phyloP scores from a whole-genome alignment of 2,888 invertebrate genomes.

The Cephus runcator region DNA sequence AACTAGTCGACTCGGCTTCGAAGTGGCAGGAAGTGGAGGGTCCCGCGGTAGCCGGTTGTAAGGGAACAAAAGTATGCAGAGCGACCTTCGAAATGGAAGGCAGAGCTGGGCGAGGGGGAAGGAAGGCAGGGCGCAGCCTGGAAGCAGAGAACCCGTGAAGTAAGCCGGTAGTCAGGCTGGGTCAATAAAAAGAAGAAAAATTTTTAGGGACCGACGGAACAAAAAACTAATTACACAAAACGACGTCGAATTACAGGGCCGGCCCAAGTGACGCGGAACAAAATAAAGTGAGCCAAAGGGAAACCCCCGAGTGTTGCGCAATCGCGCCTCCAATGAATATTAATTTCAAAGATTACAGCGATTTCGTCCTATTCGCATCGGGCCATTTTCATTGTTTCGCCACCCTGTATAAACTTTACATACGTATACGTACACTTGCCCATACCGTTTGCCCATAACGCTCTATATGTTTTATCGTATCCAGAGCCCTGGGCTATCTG shows the following conservation, averaged over 20 bases:
- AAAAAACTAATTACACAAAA: conserved; percentile 56
- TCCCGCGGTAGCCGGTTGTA: not conserved
- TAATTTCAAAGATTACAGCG: conserved; percentile 12
- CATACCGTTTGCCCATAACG: not conserved
- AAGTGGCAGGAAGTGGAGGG: conserved; percentile 4
- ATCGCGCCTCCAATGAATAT: conserved; percentile 11
- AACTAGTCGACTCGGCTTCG: conserved; percentile 31
- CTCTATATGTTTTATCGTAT: not conserved
- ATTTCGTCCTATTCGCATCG: not conserved
- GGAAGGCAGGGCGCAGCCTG: too few species aligned
- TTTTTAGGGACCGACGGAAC: conserved; percentile 27
- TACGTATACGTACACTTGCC: not conserved
- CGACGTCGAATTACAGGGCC: conserved; percentile 49
- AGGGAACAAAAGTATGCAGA: not conserved
- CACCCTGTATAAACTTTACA: not conserved
- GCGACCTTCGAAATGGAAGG: not conserved
- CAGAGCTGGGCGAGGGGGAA: not conserved
- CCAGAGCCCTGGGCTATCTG: not conserved
- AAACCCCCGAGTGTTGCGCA: not conserved
- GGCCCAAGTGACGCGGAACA: conserved; percentile 23
- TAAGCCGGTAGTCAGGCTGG: conserved; percentile 15
- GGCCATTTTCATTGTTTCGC: not conserved
- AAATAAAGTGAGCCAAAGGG: conserved; percentile 25
- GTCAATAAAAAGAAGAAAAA: conserved; percentile 27
- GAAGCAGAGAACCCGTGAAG: conserved; percentile 7